Evolutionary conservation across 2,888 invertebrate genomes (phyloP), one percentile per base, ranked within the genome.

Genomic region (Nebria salina): DNA sequence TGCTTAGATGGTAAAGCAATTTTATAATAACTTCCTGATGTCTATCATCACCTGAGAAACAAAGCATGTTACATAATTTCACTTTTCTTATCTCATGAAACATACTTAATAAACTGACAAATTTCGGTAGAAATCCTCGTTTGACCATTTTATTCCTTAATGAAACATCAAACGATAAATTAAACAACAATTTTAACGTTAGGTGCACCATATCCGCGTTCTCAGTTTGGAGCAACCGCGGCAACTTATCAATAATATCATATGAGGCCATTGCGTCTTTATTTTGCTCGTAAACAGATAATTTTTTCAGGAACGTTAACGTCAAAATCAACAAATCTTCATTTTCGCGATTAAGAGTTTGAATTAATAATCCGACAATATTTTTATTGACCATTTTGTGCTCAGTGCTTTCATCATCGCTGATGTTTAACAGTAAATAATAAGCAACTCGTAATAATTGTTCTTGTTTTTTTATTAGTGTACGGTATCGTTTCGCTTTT

Each of bases 381-480:
- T 96, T 96, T 88, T 98, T 96, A 86, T 97, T 96, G 42, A 96
- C 94, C 96, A 99, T 99, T 91, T 99, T 99, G 89, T 97, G 95
- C 89, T 99, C 99, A 2, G 98, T 95, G 88, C 95, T 95, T 8
- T 96, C 93, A 90, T 98, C 98, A 89, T 98, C 98, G 3, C 98
- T 96, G 88, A 99, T 95, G 88, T 99, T 99, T 75, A 98, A 90
- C 78, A 99, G 90, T 87, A 99, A 92, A 89, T 98, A 97, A 88
- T 97, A 96, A 2, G 97, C 96, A 72, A 97, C 98, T 88, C 97
- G 91, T 54, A 98, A 90, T 26, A 98, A 90, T 87, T 97, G 96
- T 86, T 98, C 98, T 88, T 99, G 98, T 88, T 98, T 97, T 86
- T 95, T 95, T 13, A 97, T 95, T 82, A 98, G 91, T 93, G 96